Percentiles rank a stretch among this genome's conserved stretches.
These are phyloP conservation scores for Zaprionus lineosus DNA, from an alignment of 2,888 invertebrate species.

Conservation along the genomic window DNA sequence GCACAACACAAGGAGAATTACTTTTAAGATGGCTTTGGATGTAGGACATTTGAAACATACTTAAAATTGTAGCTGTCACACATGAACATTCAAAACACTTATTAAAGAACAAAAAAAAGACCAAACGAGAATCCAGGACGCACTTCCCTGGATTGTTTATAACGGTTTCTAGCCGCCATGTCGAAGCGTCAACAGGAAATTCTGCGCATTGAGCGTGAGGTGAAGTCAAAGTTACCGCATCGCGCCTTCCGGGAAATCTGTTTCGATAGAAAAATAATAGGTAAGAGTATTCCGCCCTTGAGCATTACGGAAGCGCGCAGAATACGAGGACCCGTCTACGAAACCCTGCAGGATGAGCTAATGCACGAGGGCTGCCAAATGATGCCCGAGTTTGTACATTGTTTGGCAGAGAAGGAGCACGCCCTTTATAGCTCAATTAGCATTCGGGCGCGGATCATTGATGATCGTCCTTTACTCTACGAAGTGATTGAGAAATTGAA, in stretches of 20 bases:
- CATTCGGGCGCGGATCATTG: slow-evolving; percentile 60
- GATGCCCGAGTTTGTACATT: slow-evolving; percentile 66
- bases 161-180: slow-evolving; percentile 3
- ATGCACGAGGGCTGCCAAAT: slow-evolving; percentile 68
- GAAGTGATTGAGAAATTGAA: slow-evolving; percentile 68
- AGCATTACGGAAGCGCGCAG: slow-evolving; percentile 63
- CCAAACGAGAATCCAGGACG: background rate
- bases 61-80: background rate
- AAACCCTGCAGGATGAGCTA: slow-evolving; percentile 69
- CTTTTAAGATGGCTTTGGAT: no score
- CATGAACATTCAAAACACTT: slow-evolving; percentile 7
- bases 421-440: slow-evolving; percentile 45
- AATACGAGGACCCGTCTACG: slow-evolving; percentile 56
- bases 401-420: slow-evolving; percentile 68
- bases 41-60: background rate
- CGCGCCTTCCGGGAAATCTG: slow-evolving; percentile 62
- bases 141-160: background rate
- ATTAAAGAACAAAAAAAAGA: no score
- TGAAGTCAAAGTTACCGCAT: slow-evolving; percentile 53
- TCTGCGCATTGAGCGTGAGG: slow-evolving; percentile 46
- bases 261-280: slow-evolving; percentile 54
- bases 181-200: slow-evolving; percentile 47
- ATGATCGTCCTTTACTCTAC: slow-evolving; percentile 59
- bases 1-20: no score
- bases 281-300: slow-evolving; percentile 39